Evolutionary conservation across 2,113 vertebrate species (phyloP), one percentile per base, ranked within the genome.

Genomic region (Dolichotis patagonum): DNA sequence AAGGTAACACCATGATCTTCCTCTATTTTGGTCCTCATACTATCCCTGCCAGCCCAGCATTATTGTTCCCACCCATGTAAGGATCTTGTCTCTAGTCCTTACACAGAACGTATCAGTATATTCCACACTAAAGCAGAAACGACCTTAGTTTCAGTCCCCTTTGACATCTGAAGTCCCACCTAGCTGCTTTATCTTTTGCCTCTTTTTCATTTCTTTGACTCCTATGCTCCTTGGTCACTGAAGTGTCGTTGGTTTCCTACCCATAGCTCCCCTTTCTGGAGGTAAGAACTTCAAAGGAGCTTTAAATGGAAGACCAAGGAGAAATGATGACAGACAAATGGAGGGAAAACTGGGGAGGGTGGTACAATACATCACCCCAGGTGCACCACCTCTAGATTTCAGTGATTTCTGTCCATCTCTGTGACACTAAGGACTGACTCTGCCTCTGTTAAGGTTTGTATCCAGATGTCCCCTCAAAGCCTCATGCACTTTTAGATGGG

Each of bases 301-400:
- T 43, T 77, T 77, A 78, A 78, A 17, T 49, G 28, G 13, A 78
- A 95, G 96, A 73, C 78, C 26, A 89, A 81, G 78, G 67, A 89
- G 73, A 90, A 85, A 85, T 65, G 38, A 54, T n/a, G 46, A 75
- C 56, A 84, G 62, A 43, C 7, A 52, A 30, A 26, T 10, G 4
- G 80, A 91, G 30, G 35, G 43, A 95, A 19, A 94, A 26, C 17
- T 52, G 11, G 22, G 77, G 73, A 58, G 16, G 54, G 14, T 3
- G 52, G n/a, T 22, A 71, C 2, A 77, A 1, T 22, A 28, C 30
- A 17, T 32, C 81, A 88, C 35, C 20, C 65, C 16, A 41, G 46
- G 0, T 85, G 28, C 24, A 26, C 58, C 46, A 82, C 56, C 69
- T 83, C 67, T 75, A 43, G 56, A 16, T 67, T 75, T 91, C 69